phyloP scores from a whole-genome alignment of 2,113 vertebrate species.

The Plotosus lineatus region DNA sequence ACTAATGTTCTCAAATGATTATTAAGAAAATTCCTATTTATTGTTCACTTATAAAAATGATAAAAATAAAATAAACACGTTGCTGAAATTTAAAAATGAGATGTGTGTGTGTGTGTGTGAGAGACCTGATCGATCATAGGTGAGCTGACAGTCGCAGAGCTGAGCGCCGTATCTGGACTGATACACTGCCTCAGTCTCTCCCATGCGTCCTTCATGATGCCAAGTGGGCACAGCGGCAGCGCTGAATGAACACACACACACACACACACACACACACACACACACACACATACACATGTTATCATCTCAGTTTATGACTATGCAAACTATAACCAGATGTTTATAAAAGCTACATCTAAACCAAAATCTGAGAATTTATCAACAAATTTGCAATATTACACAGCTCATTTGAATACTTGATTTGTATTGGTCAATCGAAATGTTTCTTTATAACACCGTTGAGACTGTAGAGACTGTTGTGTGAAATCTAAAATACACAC shows the following conservation, averaged over 20 bases:
- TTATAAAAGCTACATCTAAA: not conserved
- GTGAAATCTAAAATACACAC: too few species aligned
- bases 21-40: too few species aligned
- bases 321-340: not conserved
- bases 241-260: conserved; percentile 54
- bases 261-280: conserved; percentile 11
- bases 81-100: not conserved
- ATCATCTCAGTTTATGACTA: not conserved
- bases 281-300: not conserved
- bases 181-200: conserved; percentile 77
- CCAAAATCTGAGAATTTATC: too few species aligned
- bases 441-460: too few species aligned
- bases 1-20: too few species aligned
- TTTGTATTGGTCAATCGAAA: too few species aligned
- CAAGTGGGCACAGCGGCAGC: conserved; percentile 75
- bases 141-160: conserved; percentile 55
- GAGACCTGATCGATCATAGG: conserved; percentile 71
- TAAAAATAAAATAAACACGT: too few species aligned
- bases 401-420: too few species aligned
- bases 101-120: not conserved
- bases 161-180: conserved; percentile 62
- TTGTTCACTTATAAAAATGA: too few species aligned
- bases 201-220: conserved; percentile 80
- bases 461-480: too few species aligned
- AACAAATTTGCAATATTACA: too few species aligned